These are phyloP conservation scores for Petrocephalus zakoni DNA, from an alignment of 2,113 vertebrate species.

Conservation along the genomic window DNA sequence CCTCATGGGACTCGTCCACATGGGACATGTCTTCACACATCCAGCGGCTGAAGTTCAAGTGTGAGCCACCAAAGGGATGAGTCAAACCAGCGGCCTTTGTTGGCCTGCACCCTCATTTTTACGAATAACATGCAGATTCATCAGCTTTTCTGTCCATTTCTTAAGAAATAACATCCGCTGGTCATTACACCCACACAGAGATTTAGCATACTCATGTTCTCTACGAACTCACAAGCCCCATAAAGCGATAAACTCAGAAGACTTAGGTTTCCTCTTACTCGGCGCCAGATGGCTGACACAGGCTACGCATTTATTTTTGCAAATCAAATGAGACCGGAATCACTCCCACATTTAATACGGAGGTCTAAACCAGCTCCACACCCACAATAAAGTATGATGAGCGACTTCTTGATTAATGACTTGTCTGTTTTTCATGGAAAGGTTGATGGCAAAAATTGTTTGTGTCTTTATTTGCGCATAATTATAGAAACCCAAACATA, in stretches of 20 bases:
- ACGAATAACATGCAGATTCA: neutral
- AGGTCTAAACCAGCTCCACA: neutral
- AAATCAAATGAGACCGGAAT: neutral
- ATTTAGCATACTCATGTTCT: neutral
- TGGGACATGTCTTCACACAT: too few relatives aligned
- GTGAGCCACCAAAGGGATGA: neutral
- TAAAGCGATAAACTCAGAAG: neutral
- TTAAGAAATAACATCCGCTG: conserved; percentile 16
- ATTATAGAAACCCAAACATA: neutral
- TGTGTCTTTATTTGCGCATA: neutral
- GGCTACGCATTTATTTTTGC: neutral
- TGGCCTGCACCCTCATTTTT: neutral
- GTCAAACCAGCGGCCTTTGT: neutral
- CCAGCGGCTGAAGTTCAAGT: neutral
- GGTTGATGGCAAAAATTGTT: neutral
- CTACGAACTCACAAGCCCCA: neutral
- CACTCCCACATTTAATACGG: neutral
- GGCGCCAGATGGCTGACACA: neutral
- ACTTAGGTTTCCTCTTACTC: neutral
- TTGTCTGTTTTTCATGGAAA: neutral
- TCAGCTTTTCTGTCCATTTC: neutral
- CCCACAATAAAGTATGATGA: neutral
- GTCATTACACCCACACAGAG: conserved; percentile 25
- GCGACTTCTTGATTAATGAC: neutral
- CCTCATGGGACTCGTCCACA: too few relatives aligned